phyloP scores from a whole-genome alignment of 2,113 vertebrate genomes.

The Cyanocitta stelleri region DNA sequence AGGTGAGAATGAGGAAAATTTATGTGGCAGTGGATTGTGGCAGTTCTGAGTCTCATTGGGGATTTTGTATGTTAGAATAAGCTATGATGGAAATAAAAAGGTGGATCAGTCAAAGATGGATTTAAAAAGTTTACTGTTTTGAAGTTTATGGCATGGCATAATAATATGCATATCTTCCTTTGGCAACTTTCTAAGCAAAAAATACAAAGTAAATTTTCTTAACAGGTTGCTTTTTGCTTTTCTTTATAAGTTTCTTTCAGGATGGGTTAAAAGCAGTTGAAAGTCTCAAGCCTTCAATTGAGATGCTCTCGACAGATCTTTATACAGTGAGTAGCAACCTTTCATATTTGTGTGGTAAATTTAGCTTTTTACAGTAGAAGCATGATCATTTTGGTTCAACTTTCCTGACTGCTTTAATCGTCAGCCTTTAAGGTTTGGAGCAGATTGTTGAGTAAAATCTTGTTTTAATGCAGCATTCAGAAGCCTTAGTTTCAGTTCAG shows the following conservation, averaged over 20 bases:
- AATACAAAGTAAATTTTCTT: neutral
- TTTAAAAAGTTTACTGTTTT: neutral
- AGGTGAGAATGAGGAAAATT: neutral
- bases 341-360: neutral
- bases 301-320: conserved; percentile 92
- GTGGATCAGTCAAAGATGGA: neutral
- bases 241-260: conserved; percentile 89
- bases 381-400: neutral
- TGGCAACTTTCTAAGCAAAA: neutral
- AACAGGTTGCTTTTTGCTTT: neutral
- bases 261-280: conserved; percentile 97
- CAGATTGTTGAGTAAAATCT: neutral
- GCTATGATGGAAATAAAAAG: neutral
- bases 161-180: neutral
- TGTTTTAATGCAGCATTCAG: neutral
- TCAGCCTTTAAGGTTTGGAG: neutral
- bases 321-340: conserved; percentile 79
- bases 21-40: neutral
- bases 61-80: neutral
- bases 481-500: neutral
- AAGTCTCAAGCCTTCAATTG: conserved; percentile 95
- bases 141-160: neutral
- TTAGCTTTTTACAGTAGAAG: neutral
- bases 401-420: neutral
- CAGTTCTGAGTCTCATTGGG: neutral